Evolutionary conservation across 2,797 vertebrate species (phyloP).

Genomic region (Nyctalus aviator): DNA sequence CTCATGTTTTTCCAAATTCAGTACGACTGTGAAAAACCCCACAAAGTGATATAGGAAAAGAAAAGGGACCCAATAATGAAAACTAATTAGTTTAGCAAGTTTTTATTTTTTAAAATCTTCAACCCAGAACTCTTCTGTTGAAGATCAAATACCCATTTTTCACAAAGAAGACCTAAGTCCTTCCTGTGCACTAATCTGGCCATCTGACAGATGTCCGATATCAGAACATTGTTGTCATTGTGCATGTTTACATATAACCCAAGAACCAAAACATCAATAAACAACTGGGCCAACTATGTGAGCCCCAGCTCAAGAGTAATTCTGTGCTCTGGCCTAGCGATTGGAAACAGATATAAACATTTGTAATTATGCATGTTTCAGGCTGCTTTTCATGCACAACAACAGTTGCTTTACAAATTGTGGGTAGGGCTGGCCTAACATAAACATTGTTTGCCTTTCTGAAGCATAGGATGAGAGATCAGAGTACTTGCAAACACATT

Average conservation of each 20-base stretch:
- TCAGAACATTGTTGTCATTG: constrained; percentile 73
- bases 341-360: constrained; percentile 90
- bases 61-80: constrained; percentile 47
- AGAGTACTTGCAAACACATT: constrained; percentile 86
- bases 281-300: constrained; percentile 81
- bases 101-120: constrained; percentile 52
- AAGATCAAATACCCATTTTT: constrained; percentile 60
- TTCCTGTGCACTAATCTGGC: constrained; percentile 51
- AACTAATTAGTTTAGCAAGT: neutral
- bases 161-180: constrained; percentile 62
- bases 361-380: constrained; percentile 86
- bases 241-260: constrained; percentile 83
- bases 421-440: constrained; percentile 83
- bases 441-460: constrained; percentile 90
- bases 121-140: constrained; percentile 28
- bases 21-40: neutral
- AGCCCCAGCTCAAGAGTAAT: constrained; percentile 79
- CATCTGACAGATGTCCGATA: constrained; percentile 73
- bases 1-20: neutral
- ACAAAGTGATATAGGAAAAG: neutral
- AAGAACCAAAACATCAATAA: constrained; percentile 87
- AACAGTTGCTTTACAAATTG: constrained; percentile 87
- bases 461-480: constrained; percentile 86
- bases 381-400: constrained; percentile 82
- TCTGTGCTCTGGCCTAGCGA: constrained; percentile 82